phyloP scores from a whole-genome alignment of 2,797 vertebrate genomes.

The Psittacula derbiana region DNA sequence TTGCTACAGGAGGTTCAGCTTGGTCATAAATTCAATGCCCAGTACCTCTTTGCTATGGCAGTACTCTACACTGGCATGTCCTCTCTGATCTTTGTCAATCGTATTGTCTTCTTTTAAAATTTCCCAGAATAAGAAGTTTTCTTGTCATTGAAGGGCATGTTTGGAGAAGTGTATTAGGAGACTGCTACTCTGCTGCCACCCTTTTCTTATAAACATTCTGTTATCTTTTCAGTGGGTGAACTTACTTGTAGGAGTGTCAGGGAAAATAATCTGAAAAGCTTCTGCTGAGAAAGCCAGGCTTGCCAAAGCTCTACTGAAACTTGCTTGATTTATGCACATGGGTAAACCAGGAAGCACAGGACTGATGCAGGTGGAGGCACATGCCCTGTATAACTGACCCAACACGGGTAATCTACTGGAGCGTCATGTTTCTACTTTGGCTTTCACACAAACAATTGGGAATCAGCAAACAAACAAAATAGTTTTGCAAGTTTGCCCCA shows the following conservation, averaged over 20 bases:
- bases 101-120: neutral
- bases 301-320: neutral
- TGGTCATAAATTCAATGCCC: neutral
- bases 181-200: neutral
- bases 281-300: neutral
- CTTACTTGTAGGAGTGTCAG: neutral
- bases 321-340: neutral
- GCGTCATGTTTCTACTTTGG: neutral
- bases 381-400: neutral
- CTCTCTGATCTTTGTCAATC: neutral
- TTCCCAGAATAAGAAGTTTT: neutral
- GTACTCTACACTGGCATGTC: neutral
- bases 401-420: neutral
- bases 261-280: neutral
- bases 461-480: neutral
- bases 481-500: neutral
- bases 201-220: neutral
- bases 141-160: neutral
- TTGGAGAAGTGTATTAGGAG: neutral
- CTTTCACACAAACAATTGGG: neutral
- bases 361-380: neutral
- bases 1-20: neutral
- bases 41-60: neutral
- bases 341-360: neutral
- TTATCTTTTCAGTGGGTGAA: neutral